Evolutionary conservation across 2,113 vertebrate species (phyloP).

Genomic region (Rhizomys pruinosus): DNA sequence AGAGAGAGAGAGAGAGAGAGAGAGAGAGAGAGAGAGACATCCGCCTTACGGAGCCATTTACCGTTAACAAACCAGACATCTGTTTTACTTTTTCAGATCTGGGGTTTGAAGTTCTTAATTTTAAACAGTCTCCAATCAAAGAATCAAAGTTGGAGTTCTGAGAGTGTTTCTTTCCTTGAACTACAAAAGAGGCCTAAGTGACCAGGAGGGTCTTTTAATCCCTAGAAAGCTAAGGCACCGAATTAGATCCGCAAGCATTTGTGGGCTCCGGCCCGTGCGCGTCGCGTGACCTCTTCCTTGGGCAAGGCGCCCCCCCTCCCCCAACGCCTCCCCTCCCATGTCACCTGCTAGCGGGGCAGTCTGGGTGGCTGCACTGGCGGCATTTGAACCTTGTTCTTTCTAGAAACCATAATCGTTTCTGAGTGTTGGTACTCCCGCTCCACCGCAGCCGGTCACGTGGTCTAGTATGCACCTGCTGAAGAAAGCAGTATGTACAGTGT

Average conservation of each 20-base stretch:
- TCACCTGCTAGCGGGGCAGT: background rate
- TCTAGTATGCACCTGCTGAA: background rate
- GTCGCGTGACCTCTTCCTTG: background rate
- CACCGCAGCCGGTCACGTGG: background rate
- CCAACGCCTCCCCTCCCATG: too few species aligned
- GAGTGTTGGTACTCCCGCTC: background rate
- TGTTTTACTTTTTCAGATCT: conserved; percentile 90
- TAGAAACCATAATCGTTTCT: background rate
- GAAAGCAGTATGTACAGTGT: background rate
- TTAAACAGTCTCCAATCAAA: conserved; percentile 89
- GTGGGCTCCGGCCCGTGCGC: too few species aligned
- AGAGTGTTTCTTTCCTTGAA: conserved; percentile 76
- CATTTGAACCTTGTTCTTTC: background rate
- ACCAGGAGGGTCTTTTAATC: conserved; percentile 78
- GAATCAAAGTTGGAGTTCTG: conserved; percentile 87
- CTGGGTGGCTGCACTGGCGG: background rate
- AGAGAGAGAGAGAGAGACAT: background rate
- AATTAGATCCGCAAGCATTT: background rate
- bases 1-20: background rate
- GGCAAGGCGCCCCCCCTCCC: too few species aligned
- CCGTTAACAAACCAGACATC: conserved; percentile 89
- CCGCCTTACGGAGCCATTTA: conserved; percentile 86
- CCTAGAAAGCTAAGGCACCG: background rate
- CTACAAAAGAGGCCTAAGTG: conserved; percentile 77
- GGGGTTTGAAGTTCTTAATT: conserved; percentile 91